phyloP scores from a whole-genome alignment of 2,113 vertebrate species.

The Hyperoodon ampullatus region DNA sequence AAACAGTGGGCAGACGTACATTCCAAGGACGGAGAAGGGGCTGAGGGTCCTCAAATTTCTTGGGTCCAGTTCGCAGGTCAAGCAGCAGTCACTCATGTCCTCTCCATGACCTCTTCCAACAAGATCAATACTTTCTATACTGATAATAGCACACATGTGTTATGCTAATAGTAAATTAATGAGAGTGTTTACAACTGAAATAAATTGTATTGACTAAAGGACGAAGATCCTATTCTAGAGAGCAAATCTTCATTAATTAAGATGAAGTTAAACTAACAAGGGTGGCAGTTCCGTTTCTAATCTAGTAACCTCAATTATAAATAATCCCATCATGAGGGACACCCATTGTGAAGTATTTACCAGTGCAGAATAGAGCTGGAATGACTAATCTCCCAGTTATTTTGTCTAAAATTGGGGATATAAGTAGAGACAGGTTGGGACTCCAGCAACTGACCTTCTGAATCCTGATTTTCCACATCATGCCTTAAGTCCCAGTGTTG shows the following conservation, averaged over 20 bases:
- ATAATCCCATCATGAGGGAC: not conserved
- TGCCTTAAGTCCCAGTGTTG: no score
- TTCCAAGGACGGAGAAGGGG: not conserved
- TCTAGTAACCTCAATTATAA: not conserved
- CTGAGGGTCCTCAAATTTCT: not conserved
- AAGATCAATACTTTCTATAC: not conserved
- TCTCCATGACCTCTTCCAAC: not conserved
- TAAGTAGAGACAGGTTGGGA: not conserved
- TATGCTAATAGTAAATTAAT: not conserved
- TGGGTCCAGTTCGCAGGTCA: not conserved
- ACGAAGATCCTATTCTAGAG: not conserved
- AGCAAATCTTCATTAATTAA: not conserved
- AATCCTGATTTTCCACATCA: not conserved
- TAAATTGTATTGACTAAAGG: not conserved
- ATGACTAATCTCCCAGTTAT: not conserved
- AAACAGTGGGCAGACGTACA: not conserved
- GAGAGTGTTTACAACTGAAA: not conserved
- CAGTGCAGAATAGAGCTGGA: not conserved
- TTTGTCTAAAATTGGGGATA: accelerated
- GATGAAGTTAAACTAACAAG: not conserved
- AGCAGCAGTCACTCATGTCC: not conserved
- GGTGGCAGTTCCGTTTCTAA: not conserved
- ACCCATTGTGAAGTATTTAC: not conserved
- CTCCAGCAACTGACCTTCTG: not conserved
- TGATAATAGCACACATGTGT: not conserved